Evolutionary conservation across 2,888 invertebrate genomes (phyloP), one percentile per base, ranked within the genome.

Genomic region (Elegia similella): DNA sequence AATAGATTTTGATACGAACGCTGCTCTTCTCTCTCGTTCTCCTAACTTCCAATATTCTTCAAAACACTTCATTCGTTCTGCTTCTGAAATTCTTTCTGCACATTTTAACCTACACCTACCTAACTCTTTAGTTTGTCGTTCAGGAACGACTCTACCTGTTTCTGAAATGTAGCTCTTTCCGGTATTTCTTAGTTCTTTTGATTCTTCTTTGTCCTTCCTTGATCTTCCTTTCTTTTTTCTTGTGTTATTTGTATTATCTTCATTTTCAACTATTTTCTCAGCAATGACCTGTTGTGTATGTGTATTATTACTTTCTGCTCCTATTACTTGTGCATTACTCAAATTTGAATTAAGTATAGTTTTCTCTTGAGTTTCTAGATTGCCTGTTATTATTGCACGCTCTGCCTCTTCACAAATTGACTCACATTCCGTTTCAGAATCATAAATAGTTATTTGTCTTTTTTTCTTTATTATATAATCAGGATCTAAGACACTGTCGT

Each of bases 111-210:
- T 59, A 61, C 62, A 62, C 13, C n/a, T 1, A 8, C 44, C 16
- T 17, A 61, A 44, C 5, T 44, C 8, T 42, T 44, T 58, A 2
- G 53, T 6, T 56, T 59, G 13, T 46, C 61, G 59, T 6, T 57
- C 61, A 46, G 13, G 8, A 5, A 62, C 55, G 55, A 13, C 17
- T 48, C 58, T 61, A 10, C 64, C 64, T 29, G 59, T 64, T 60
- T 57, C 60, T n/a, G 61, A 55, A 12, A 64, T 48, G 23, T 61
- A 64, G n/a, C 59, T 57, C 32, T 61, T 54, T 48, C 64, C 64
- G 46, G 52, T 44, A 62, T 64, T 64, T 30, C 62, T 61, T 55
- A 53, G 13, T 59, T 8, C 53, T 50, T 46, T 1, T 17, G 46
- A 1, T 46, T 46, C 46, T 2, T 3, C 12, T 8, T 6, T 46